Base-by-base conservation (phyloP, 1,140 invertebrate species). In the Ooceraea biroi region DNA sequence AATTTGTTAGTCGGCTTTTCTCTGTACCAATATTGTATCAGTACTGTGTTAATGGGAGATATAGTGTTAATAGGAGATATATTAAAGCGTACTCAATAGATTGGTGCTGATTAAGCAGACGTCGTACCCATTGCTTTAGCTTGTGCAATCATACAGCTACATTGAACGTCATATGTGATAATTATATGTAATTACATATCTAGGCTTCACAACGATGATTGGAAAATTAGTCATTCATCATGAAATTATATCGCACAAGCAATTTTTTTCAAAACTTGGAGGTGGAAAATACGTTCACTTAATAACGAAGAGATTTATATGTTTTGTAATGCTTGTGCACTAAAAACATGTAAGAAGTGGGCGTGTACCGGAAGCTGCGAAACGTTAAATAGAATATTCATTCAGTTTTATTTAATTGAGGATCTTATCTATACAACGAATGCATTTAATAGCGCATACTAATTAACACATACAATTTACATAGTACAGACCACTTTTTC, bases 71-170 rank as follows among this genome's bases (percentile, higher is more conserved):
- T 36, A 36, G 36, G 48, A 74, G 66, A 87, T 84, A 87, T 87
- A 91, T 89, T 89, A 84, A 90, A 84, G 60, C 74, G 72, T 50
- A 85, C 84, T 90, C 83, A 66, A 58, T 66, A 82, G 73, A 85
- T 90, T 85, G 82, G 76, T 88, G 80, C 83, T 90, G 80, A 68
- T 73, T 84, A 82, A 84, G 36, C 85, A 25, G 57, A 17, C 48
- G 41, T 71, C 69, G 44, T 78, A 52, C 63, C 30, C 58, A 44
- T 30, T 57, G 57, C 44, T 63, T 7, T 2, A 61, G 82, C 72
- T 85, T 68, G 50, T 60, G 30, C 63, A 44, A 82, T 68, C 44
- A 22, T 41, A 17, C 69, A 25, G 50, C 50, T 44, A 65, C 65
- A 66, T 74, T 63, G 82, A 65, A 83, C 52, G 73, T 69, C 50